Evolutionary conservation across 1,140 invertebrate genomes (phyloP).

Genomic region (Nephotettix cincticeps): DNA sequence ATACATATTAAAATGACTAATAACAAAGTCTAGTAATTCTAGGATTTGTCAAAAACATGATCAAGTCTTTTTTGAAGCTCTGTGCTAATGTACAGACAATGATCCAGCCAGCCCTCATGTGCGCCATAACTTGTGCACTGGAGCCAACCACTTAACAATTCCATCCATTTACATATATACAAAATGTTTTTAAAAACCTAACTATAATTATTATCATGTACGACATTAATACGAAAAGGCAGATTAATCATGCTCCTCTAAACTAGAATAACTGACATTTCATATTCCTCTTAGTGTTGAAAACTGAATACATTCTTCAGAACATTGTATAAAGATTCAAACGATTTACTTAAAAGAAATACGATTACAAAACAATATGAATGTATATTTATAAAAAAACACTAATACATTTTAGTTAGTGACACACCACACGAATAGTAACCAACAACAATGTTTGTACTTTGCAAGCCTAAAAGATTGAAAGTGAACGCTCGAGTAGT

Average conservation of each 20-base stretch:
- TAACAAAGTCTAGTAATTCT: constrained; percentile 7
- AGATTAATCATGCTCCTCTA: constrained; percentile 18
- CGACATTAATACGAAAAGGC: constrained; percentile 17
- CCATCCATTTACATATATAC: constrained; percentile 20
- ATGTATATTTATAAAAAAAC: constrained; percentile 22
- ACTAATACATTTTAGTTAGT: too few relatives aligned
- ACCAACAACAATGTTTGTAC: not conserved
- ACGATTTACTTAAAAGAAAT: constrained; percentile 5
- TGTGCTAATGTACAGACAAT: constrained; percentile 2
- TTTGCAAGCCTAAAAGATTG: not conserved
- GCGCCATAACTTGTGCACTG: constrained; percentile 12
- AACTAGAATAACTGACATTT: not conserved
- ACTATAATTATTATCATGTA: constrained; percentile 24
- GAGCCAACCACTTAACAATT: not conserved
- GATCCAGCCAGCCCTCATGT: not conserved
- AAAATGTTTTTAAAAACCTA: constrained; percentile 9
- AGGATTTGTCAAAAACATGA: constrained; percentile 9
- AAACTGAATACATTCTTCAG: not conserved
- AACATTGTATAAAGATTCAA: constrained; percentile 14
- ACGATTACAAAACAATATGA: constrained; percentile 21
- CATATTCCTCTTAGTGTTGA: not conserved
- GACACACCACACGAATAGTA: not conserved
- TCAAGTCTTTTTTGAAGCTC: constrained; percentile 20
- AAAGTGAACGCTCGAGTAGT: not conserved
- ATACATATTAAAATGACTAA: not conserved